Evolutionary conservation across 2,797 vertebrate species (phyloP), one percentile per base, ranked within the genome.

Genomic region (Heliangelus exortis): DNA sequence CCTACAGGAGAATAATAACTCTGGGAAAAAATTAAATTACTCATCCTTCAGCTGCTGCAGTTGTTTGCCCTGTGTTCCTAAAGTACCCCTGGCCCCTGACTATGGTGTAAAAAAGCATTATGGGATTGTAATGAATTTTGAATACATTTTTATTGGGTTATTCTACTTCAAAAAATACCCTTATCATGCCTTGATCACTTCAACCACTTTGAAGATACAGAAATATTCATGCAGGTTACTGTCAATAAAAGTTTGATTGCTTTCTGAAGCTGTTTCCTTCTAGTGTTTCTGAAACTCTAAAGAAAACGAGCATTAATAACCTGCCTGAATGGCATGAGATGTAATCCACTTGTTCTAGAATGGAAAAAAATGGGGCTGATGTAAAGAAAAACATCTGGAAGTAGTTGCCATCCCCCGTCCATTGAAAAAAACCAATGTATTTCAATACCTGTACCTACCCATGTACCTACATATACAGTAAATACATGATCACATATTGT

Each of bases 361-460:
- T 11, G 39, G 73, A 86, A 79, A 85, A 92, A 89, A 79, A 84
- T 39, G 19, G 68, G 92, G 65, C 23, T 47, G 47, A 8, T 67
- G 22, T 39, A 61, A 72, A 89, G 62, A 47, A 81, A 91, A 94
- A 62, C 14, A 12, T 92, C 45, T 45, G 88, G 51, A 92, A 95
- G 75, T 63, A 79, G 34, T 39, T 89, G 18, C 65, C 28, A 41
- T 89, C 16, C 36, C 66, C 34, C 76, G 58, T 17, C 21, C 7
- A 22, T 21, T 75, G 53, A 54, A 71, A 51, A 39, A 75, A 4
- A 1, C 20, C 7, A 23, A 41, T 3, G 4, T 28, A 31, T 33
- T 67, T 58, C 39, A 55, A 29, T 28, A 34, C 9, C 31, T 61
- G 26, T 41, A 36, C 23, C 51, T 13, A 59, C 28, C 36, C 7